Evolutionary conservation across 2,113 vertebrate species (phyloP), one percentile per base, ranked within the genome.

Genomic region (Pedetes capensis): DNA sequence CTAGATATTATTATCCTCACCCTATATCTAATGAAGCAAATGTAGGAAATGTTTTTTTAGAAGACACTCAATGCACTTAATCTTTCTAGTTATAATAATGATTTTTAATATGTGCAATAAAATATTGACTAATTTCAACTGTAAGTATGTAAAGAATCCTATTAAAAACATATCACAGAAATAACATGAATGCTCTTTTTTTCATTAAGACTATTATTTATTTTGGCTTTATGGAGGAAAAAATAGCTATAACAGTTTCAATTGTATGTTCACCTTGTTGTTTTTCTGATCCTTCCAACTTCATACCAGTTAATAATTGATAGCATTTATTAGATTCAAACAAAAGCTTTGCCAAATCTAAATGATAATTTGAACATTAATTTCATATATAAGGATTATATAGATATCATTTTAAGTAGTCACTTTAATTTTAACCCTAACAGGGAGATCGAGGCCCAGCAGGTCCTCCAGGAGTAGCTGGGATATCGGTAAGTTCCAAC

Each of bases 361-460:
- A 71, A 85, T 88, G 34, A 69, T 83, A 61, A 83, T 89, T 44
- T 81, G 53, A 75, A 6, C 16, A 84, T 64, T 75, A 44, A 47
- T 83, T 92, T 82, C 89, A 57, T 78, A 91, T 47, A 18, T 74
- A 72, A 91, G 64, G 39, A 49, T 27, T 80, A 37, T 55, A 66
- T 55, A 39, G 37, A 32, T 80, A 8, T 59, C 57, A 74, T 90
- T 87, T 22, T 80, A 71, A 93, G 2, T 39, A 76, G 3, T 12
- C 22, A n/a, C 76, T 85, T 93, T 72, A 91, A 89, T 69, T 93
- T 94, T 76, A 42, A 87, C 92, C 47, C 16, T 59, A 71, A 94
- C 64, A 97, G 97, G 97, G 97, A 91, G 97, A 97, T 78, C 94
- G 53, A 94, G 97, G 97, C 53, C 96, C 97, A 29, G 96, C 85